Evolutionary conservation across 2,888 invertebrate species (phyloP), one percentile per base, ranked within the genome.

Genomic region (Drosophila engyochracea): DNA sequence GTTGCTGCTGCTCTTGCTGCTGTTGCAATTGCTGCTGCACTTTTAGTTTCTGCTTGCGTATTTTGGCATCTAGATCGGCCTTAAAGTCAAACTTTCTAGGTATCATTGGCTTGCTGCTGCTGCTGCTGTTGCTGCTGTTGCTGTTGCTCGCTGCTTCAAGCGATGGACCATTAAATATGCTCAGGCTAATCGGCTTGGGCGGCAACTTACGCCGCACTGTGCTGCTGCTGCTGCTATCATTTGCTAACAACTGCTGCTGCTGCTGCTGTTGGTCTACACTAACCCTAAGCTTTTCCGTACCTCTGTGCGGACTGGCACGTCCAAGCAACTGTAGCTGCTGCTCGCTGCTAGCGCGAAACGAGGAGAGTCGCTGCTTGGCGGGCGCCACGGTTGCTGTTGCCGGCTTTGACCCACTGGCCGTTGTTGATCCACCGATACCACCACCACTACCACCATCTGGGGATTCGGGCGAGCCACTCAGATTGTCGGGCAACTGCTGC

Each of bases 311-410:
- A 59, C 77, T 85, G 12, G 81, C 81, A 47, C 87, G 83, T 76
- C 91, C 91, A 57, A 92, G 77, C 79, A 91, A 72, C 79, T 92
- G 92, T 66, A 93, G 62, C 81, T 93, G 93, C 68, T 91, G 92
- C 71, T 93, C 93, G 71, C 92, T 93, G 77, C 90, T 85, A 37
- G 91, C 91, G 52, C 93, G 93, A 82, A 93, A 93, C 76, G 94
- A 93, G 70, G 93, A 93, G 67, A 93, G 87, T 79, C 94, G 91
- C 81, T 93, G 94, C 84, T 93, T 92, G 74, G 93, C 91, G 69
- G 92, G 92, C 82, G 92, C 92, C 70, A 92, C 91, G 63, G 92
- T 92, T 78, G 92, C 92, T 78, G 87, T 91, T 65, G 89, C 80
- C 53, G 83, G 76, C 64, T 51, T 65, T 9, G 51, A 30, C 2